Evolutionary conservation across 1,140 invertebrate species (phyloP).

Genomic region (Megalopta genalis): DNA sequence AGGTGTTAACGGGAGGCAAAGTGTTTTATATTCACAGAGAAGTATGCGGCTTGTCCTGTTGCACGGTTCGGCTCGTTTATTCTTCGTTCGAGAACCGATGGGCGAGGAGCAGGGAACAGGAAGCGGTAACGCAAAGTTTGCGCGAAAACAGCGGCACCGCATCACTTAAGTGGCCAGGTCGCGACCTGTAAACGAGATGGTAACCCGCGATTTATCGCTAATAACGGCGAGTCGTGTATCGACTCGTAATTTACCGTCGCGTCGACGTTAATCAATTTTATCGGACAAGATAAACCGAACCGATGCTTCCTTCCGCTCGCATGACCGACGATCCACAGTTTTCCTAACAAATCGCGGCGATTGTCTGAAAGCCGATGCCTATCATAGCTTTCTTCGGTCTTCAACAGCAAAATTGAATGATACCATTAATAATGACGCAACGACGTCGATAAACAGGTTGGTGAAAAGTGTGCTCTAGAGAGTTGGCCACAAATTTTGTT

Average conservation of each 20-base stretch:
- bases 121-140: conserved; percentile 23
- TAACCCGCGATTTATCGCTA: conserved; percentile 69
- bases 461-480: too few species aligned
- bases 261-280: conserved; percentile 75
- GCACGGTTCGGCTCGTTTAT: conserved; percentile 57
- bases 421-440: too few species aligned
- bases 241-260: conserved; percentile 68
- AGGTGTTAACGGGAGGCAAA: conserved; percentile 64
- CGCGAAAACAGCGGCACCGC: conserved; percentile 22
- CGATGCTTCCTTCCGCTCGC: conserved; percentile 70
- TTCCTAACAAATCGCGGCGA: conserved; percentile 64
- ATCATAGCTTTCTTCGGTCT: conserved; percentile 30
- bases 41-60: conserved; percentile 63
- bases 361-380: conserved; percentile 7
- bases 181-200: conserved; percentile 41
- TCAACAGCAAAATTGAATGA: too few species aligned
- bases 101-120: conserved; percentile 40
- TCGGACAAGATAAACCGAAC: conserved; percentile 72
- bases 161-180: conserved; percentile 43
- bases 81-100: conserved; percentile 56
- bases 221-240: conserved; percentile 70
- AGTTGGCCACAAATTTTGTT: too few species aligned
- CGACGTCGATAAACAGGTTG: too few species aligned
- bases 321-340: conserved; percentile 48
- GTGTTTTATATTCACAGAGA: conserved; percentile 66